phyloP scores from a whole-genome alignment of 2,113 vertebrate genomes.

The Oreochromis tanganicae region DNA sequence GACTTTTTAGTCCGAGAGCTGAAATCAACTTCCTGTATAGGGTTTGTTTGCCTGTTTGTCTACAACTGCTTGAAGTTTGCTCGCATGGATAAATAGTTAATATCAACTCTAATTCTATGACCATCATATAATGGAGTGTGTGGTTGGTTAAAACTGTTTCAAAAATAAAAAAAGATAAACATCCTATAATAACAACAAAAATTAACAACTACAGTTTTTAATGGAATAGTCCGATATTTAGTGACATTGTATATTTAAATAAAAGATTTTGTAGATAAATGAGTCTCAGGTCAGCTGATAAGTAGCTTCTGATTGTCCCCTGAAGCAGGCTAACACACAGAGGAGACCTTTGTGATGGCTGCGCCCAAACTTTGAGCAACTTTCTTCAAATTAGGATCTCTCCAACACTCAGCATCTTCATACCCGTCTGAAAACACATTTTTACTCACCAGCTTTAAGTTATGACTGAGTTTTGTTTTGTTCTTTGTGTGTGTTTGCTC shows the following conservation, averaged over 20 bases:
- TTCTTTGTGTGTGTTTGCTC: background rate
- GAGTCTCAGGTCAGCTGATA: background rate
- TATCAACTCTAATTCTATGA: background rate
- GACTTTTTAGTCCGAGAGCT: background rate
- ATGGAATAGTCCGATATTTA: accelerated
- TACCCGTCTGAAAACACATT: background rate
- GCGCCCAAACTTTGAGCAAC: background rate
- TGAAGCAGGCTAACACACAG: background rate
- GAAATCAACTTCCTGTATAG: background rate
- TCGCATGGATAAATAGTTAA: background rate
- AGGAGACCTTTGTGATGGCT: background rate
- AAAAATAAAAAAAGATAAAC: background rate
- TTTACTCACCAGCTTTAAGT: background rate
- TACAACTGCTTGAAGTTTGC: background rate
- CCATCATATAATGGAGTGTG: background rate
- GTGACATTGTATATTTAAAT: background rate
- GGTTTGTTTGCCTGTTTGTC: background rate
- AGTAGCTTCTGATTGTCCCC: background rate
- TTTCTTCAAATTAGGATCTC: background rate
- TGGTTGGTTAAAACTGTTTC: background rate
- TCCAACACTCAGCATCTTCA: background rate
- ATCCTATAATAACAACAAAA: background rate
- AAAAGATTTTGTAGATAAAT: background rate
- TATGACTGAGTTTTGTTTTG: background rate
- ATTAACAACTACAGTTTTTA: background rate